Evolutionary conservation across 2,113 vertebrate species (phyloP).

Genomic region (Poecile atricapillus): DNA sequence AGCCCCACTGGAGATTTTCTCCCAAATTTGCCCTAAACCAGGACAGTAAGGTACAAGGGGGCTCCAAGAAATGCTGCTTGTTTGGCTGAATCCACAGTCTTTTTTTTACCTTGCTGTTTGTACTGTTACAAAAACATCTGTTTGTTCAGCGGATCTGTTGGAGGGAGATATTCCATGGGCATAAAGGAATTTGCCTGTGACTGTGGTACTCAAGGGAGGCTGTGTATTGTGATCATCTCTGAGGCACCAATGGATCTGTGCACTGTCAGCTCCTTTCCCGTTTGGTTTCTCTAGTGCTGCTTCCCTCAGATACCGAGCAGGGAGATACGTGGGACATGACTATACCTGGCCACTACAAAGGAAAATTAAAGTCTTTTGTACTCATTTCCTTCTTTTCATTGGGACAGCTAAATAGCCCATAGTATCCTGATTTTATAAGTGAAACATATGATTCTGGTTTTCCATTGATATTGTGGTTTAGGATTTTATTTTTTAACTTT

Average conservation of each 20-base stretch:
- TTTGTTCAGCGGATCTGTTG: neutral
- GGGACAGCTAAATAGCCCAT: neutral
- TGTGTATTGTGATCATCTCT: neutral
- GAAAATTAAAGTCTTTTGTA: neutral
- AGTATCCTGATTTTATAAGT: neutral
- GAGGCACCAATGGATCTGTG: neutral
- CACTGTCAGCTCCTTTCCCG: neutral
- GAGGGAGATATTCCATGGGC: neutral
- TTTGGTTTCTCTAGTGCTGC: neutral
- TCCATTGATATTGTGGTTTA: neutral
- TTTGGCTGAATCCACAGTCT: neutral
- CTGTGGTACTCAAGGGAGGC: neutral
- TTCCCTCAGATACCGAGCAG: neutral
- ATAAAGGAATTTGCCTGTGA: neutral
- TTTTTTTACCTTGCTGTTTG: neutral
- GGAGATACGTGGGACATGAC: neutral
- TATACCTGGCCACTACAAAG: neutral
- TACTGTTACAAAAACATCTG: neutral
- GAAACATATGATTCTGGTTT: neutral
- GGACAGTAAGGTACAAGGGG: neutral
- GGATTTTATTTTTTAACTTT: neutral
- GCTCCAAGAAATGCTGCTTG: neutral
- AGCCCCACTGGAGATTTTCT: too few relatives aligned
- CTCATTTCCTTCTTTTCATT: neutral
- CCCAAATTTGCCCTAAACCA: too few relatives aligned